Percentiles rank a stretch among this genome's conserved stretches.
Conservation (phyloP, 2,888 invertebrate species). For the Lydus trimaculatus region DNA sequence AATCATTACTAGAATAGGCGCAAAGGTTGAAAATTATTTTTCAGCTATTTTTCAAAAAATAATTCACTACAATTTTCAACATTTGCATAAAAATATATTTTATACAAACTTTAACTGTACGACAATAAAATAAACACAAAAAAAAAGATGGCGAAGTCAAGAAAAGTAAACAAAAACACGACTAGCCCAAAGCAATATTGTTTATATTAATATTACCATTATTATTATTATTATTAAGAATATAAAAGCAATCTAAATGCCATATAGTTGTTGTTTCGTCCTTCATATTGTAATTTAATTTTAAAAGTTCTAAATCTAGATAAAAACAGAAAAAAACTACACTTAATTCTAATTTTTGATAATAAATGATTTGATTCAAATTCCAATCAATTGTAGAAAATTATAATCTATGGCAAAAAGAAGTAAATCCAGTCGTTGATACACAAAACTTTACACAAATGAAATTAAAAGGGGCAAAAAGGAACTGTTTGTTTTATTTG, state of each 20-base stretch:
- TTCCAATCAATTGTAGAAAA: neutral
- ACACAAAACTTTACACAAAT: neutral
- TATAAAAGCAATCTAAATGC: slow-evolving; percentile 40
- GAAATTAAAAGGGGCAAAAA: neutral
- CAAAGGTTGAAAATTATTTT: neutral
- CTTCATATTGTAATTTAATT: slow-evolving; percentile 7
- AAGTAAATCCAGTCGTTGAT: neutral
- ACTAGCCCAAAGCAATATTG: slow-evolving; percentile 43
- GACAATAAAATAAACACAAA: neutral
- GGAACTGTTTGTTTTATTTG: neutral
- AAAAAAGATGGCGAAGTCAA: neutral
- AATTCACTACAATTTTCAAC: too few relatives aligned
- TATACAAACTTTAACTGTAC: neutral
- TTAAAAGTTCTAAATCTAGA: neutral
- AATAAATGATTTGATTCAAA: neutral
- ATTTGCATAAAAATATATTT: neutral
- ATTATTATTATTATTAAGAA: neutral
- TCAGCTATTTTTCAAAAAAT: neutral
- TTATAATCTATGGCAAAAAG: neutral
- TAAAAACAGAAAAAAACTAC: slow-evolving; percentile 2
- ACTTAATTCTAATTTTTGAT: slow-evolving; percentile 19
- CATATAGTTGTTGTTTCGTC: slow-evolving; percentile 22
- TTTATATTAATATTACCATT: slow-evolving; percentile 22
- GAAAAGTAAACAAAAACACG: slow-evolving; percentile 38
- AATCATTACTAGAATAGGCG: neutral